These are phyloP conservation scores for Agapostemon virescens DNA, from an alignment of 2,888 invertebrate species.

Conservation along the genomic window DNA sequence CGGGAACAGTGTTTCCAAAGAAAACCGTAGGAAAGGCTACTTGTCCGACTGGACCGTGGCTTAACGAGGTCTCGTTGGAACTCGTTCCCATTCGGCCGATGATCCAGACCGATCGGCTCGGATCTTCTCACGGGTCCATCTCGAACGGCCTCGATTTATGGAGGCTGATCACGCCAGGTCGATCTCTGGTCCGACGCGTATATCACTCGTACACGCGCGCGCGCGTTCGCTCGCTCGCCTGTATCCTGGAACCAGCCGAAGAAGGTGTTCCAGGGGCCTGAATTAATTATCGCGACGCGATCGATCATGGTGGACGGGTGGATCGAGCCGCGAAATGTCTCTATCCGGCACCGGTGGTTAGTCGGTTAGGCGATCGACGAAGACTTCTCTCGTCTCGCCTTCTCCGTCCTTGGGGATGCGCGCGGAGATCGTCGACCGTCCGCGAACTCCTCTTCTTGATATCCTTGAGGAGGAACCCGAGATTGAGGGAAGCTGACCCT, in stretches of 20 bases:
- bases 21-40: neutral
- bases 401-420: slow-evolving; percentile 28
- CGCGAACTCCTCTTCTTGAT: slow-evolving; percentile 18
- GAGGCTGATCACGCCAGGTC: slow-evolving; percentile 55
- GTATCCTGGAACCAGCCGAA: slow-evolving; percentile 15
- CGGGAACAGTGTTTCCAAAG: neutral
- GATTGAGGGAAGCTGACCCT: slow-evolving; percentile 22
- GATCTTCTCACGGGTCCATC: slow-evolving; percentile 51
- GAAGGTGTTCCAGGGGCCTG: slow-evolving; percentile 38
- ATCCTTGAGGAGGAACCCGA: slow-evolving; percentile 44
- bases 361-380: neutral
- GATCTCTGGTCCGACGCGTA: slow-evolving; percentile 39
- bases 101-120: slow-evolving; percentile 38
- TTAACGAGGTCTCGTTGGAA: slow-evolving; percentile 5
- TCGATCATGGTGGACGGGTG: slow-evolving; percentile 44
- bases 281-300: slow-evolving; percentile 55
- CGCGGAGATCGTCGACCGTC: slow-evolving; percentile 39
- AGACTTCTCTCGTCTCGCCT: neutral
- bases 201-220: slow-evolving; percentile 33
- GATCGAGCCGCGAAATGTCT: slow-evolving; percentile 42
- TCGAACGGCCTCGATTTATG: slow-evolving; percentile 51
- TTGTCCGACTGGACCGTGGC: neutral
- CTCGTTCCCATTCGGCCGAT: slow-evolving; percentile 11
- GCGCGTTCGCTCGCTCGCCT: no score
- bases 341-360: slow-evolving; percentile 30